These are phyloP conservation scores for Phoxinus phoxinus DNA, from an alignment of 2,113 vertebrate species.

Conservation along the genomic window DNA sequence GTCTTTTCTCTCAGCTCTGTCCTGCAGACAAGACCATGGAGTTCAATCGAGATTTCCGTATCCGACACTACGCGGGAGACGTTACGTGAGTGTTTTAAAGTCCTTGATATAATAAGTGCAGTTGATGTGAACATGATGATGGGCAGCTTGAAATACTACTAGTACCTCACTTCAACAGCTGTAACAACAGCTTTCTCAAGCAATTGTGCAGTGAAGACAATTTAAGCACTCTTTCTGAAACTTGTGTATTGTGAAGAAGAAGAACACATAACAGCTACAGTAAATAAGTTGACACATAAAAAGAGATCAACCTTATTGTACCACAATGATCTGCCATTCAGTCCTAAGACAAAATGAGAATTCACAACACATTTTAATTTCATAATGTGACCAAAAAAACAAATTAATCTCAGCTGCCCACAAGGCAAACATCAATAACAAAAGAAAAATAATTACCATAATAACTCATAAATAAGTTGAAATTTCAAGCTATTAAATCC, in stretches of 20 bases:
- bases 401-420: background rate
- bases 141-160: background rate
- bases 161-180: background rate
- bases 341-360: background rate
- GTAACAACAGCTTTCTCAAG: background rate
- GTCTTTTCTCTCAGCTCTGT: slow-evolving; percentile 74
- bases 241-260: background rate
- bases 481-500: background rate
- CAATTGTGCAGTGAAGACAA: no score
- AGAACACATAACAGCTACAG: background rate
- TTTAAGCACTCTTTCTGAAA: no score
- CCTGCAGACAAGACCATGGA: slow-evolving; percentile 91
- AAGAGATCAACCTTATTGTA: background rate
- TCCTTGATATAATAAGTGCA: background rate
- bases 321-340: background rate
- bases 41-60: slow-evolving; percentile 89
- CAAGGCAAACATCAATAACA: background rate
- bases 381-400: background rate
- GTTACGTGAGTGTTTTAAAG: slow-evolving; percentile 83
- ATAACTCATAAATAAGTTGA: no score
- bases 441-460: background rate
- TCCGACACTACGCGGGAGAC: slow-evolving; percentile 90
- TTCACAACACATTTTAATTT: background rate
- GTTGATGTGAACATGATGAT: background rate
- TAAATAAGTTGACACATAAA: background rate